Base-by-base conservation (phyloP, 2,797 vertebrate genomes). In the Molossus molossus region DNA sequence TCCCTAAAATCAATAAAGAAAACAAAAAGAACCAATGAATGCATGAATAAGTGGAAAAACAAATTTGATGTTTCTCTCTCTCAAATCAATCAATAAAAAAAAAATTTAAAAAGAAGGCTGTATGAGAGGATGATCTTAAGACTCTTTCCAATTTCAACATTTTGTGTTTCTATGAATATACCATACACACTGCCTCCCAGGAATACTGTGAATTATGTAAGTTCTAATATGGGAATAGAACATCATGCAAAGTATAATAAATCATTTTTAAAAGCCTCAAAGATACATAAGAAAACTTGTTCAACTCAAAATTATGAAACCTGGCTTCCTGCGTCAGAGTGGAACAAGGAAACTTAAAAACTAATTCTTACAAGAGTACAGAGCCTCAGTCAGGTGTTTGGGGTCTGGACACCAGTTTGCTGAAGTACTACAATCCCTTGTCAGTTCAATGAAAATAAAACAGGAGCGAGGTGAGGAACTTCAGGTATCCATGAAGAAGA, bases 171-270 rank as follows among this genome's bases (percentile, higher is more conserved):
- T 88, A 85, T 95, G 88, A 94, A 89, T 91, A 58, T 17, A 90
- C 17, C 29, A 83, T 48, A 87, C 60, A 81, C 2, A 48, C 79
- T 90, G 27, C n/a, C 62, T 95, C 86, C 69, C 57, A 37, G 93
- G 80, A 91, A 48, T 89, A 40, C 87, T 92, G 80, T 84, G 79
- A 95, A 91, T 96, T 97, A 94, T 89, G 9, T 91, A 89, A 93
- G 65, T 84, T 94, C 92, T 96, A 95, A 92, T 91, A 91, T 25
- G 67, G 86, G 58, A 97, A 95, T 57, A 77, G 79, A 96, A 95
- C 62, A 94, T 91, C 70, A 93, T 69, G 62, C 79, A 89, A 94
- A 96, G 86, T 85, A 91, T 1, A 94, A 89, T 83, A 93, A 94
- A 87, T 95, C 10, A 3, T 48, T 90, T 75, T 86, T 72, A 60